Base-by-base conservation (phyloP, 2,113 vertebrate genomes). In the Myanophis thanlyinensis region DNA sequence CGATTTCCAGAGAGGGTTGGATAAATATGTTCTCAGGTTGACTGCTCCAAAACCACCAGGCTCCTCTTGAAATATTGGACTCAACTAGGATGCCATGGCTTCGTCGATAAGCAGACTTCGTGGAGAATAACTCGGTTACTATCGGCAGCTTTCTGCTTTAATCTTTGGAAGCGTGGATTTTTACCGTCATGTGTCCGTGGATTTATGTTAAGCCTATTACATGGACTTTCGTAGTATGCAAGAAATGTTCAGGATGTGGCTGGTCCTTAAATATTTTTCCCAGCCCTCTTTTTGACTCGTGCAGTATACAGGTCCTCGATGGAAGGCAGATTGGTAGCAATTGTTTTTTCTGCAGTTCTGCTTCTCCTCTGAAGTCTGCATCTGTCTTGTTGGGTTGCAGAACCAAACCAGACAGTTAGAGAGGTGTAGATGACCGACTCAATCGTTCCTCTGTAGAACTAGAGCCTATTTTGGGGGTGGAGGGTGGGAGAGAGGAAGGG, bases 1-100 rank as follows among this genome's bases (percentile, higher is more conserved):
- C n/a, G n/a, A 40, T 51, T 88, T 92, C 62, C 54, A 56, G 30
- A 67, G 59, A 2, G 59, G 30, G 30, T 67, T 67, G 59, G 59
- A 92, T 89, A 85, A 89, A 89, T 88, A 51, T 48, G 44, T 52
- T 92, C 91, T 54, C 40, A 56, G 51, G 88, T 89, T 46, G 51
- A 89, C 87, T 18, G 91, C 53, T 56, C 91, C 84, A 18, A 67
- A 56, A 84, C 89, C 44, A 48, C 87, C 30, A 22, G 27, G 54
- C 8, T 48, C 5, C 40, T 54, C 40, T 10, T 1, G 30, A 85
- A 89, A 84, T 44, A 20, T 84, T 22, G 7, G 27, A 40, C 40
- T 20, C 20, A 15, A 3, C 23, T 40, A 13, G 84, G 51, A 35
- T 47, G 47, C 46, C 25, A 4, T 4, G 23, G 27, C 35, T 35